Evolutionary conservation across 2,113 vertebrate genomes (phyloP), one percentile per base, ranked within the genome.

Genomic region (Tinamus guttatus): DNA sequence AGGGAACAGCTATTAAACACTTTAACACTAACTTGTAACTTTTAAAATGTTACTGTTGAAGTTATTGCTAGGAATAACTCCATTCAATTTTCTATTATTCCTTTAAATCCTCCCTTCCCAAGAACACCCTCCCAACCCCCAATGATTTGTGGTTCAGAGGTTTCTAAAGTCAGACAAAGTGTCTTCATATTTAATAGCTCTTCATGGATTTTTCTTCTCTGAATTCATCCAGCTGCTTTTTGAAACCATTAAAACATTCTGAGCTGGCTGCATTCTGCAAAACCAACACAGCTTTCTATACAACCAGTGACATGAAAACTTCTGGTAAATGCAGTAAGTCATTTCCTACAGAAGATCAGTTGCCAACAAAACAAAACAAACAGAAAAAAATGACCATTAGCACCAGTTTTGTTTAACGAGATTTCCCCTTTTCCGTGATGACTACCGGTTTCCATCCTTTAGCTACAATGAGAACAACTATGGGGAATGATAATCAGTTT

Each of bases 101-200:
- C 51, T 94, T 82, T 69, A 90, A 88, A 30, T 6, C 28, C 40
- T 34, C 17, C 9, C 5, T 12, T 54, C 30, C 36, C 45, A 67
- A 45, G 27, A 85, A 90, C 4, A 70, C 12, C 32, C 30, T 78
- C 47, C 47, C 25, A 81, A 78, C 22, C 51, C 86, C 51, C 69
- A 86, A 21, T 30, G 41, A 86, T 75, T 75, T 88, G 76, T 71
- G 69, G 47, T 79, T 90, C 80, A 74, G 24, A 92, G 60, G 40
- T 71, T 92, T 86, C 60, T 51, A 78, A 75, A 84, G 60, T 45
- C 41, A 95, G 81, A 93, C 65, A 90, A 89, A 86, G 68, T 32
- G 60, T 92, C 64, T 84, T 90, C 28, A 8, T 75, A 38, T 81
- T 90, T 93, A 81, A 96, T 68, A 93, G 77, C 28, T 47, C 41